phyloP scores from a whole-genome alignment of 2,797 vertebrate genomes.

The Lepidocolaptes lacrymiger region DNA sequence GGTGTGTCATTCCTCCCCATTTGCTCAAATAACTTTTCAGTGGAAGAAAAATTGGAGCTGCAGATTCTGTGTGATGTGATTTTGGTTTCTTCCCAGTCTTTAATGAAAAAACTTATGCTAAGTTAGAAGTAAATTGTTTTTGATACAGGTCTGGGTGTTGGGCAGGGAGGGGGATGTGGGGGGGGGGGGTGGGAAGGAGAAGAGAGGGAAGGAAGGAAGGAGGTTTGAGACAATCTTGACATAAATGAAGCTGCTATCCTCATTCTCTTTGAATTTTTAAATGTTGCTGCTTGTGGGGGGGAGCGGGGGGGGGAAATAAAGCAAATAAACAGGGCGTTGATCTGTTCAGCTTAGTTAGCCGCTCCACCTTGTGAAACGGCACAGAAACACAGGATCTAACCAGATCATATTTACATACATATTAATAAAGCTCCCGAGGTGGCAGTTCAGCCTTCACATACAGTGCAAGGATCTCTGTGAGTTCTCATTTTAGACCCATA shows the following conservation, averaged over 20 bases:
- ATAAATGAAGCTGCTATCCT: slow-evolving; percentile 12
- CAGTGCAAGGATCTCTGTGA: slow-evolving; percentile 37
- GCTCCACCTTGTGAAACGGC: slow-evolving; percentile 57
- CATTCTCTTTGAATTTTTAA: slow-evolving; percentile 21
- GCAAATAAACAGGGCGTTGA: slow-evolving; percentile 1
- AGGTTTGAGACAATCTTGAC: slow-evolving; percentile 6
- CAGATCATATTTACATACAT: slow-evolving; percentile 47
- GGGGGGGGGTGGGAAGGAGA: background rate
- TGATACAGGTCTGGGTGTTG: background rate
- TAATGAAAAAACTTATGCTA: slow-evolving; percentile 3
- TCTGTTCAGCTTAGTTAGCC: slow-evolving; percentile 32
- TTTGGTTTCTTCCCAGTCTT: slow-evolving; percentile 29
- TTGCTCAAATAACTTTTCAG: slow-evolving; percentile 56
- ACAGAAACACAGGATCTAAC: slow-evolving; percentile 20
- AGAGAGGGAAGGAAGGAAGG: background rate
- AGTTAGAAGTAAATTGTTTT: slow-evolving; percentile 26
- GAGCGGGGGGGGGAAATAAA: background rate
- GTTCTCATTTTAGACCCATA: slow-evolving; percentile 63
- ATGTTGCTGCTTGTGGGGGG: background rate
- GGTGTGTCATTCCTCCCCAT: slow-evolving; percentile 40
- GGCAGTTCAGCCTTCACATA: slow-evolving; percentile 51
- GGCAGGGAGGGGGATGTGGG: too few relatives aligned
- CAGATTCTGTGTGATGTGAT: slow-evolving; percentile 42
- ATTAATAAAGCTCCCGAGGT: slow-evolving; percentile 56
- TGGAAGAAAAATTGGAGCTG: slow-evolving; percentile 32